Evolutionary conservation across 2,797 vertebrate genomes (phyloP).

Genomic region (Meriones psammophilus): DNA sequence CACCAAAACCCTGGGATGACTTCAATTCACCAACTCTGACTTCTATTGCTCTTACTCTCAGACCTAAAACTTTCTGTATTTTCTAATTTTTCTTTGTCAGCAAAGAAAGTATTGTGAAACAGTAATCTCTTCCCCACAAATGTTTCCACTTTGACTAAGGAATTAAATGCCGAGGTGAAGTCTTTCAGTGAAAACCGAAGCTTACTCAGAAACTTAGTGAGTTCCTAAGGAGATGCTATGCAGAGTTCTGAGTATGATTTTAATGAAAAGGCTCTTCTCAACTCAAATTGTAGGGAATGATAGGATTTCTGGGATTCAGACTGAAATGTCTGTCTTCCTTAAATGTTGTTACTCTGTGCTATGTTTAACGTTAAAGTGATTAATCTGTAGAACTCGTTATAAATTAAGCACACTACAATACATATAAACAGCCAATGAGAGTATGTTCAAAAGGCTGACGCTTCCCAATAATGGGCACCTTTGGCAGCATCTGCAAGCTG

Average conservation of each 20-base stretch:
- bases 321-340: background rate
- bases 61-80: background rate
- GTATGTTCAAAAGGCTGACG: background rate
- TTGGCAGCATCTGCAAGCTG: background rate
- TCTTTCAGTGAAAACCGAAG: slow-evolving; percentile 1
- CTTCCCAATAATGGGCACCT: background rate
- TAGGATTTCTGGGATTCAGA: background rate
- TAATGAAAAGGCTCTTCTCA: background rate
- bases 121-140: background rate
- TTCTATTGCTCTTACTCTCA: background rate
- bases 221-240: background rate
- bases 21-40: background rate
- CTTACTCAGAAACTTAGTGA: background rate
- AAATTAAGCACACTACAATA: background rate
- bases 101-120: background rate
- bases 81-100: background rate
- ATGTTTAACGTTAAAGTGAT: background rate
- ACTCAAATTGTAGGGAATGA: background rate
- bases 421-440: background rate
- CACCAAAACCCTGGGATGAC: background rate
- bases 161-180: background rate
- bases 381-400: background rate
- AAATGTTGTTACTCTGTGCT: background rate
- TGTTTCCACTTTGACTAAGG: background rate
- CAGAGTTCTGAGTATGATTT: background rate